Conservation (phyloP, 2,888 invertebrate species). For the Blomia tropicalis region DNA sequence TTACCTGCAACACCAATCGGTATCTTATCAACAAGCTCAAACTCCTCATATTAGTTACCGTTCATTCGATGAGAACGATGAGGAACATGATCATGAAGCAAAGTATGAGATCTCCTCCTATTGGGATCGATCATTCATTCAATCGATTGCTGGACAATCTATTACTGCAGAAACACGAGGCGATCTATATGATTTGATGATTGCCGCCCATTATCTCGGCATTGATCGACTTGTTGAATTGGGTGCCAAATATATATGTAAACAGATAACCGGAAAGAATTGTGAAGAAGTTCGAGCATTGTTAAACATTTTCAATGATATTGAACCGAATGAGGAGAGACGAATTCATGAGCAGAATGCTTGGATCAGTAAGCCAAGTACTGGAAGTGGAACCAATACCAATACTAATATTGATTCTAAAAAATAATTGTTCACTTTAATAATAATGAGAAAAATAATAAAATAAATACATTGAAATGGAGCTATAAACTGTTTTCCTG, state of each 20-base stretch:
- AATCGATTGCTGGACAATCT: background rate
- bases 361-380: background rate
- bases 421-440: too few species aligned
- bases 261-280: background rate
- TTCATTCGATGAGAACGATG: too few species aligned
- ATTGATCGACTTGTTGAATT: background rate
- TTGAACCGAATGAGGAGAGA: conserved; percentile 5
- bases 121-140: conserved; percentile 1
- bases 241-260: conserved; percentile 1
- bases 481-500: too few species aligned
- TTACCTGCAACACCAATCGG: background rate
- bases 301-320: conserved; percentile 1
- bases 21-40: background rate
- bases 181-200: background rate
- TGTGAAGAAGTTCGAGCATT: background rate
- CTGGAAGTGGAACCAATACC: too few species aligned
- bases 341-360: background rate
- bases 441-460: too few species aligned
- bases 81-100: background rate
- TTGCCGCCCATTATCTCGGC: conserved; percentile 7
- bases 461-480: too few species aligned
- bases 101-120: conserved; percentile 1
- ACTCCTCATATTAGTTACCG: too few species aligned
- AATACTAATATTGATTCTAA: too few species aligned
- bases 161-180: background rate